A percentile compares a stretch with the other conserved stretches of the same genome.
Conservation (phyloP, 2,888 invertebrate genomes). For the Masnerella sp. region DNA sequence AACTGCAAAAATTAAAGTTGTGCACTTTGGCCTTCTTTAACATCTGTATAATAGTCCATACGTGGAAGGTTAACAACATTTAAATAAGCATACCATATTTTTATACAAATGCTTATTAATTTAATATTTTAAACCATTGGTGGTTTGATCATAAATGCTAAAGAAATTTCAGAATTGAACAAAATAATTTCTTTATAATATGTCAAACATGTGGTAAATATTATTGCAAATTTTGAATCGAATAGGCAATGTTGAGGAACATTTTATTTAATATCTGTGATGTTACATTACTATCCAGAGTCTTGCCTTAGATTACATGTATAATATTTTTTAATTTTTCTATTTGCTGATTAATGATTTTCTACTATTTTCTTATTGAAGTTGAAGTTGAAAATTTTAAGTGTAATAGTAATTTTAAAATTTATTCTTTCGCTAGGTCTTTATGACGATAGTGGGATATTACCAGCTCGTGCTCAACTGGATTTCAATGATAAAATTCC, state of each 20-base stretch:
- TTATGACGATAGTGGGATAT: conserved; percentile 86
- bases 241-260: conserved; percentile 27
- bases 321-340: conserved; percentile 28
- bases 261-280: conserved; percentile 66
- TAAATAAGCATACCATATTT: too few species aligned
- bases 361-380: background rate
- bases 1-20: too few species aligned
- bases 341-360: too few species aligned
- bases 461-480: conserved; percentile 81
- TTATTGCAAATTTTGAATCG: conserved; percentile 61
- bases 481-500: conserved; percentile 77
- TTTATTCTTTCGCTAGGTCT: too few species aligned
- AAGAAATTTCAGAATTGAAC: conserved; percentile 70
- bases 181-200: conserved; percentile 72
- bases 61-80: too few species aligned
- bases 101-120: too few species aligned
- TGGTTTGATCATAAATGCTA: conserved; percentile 64
- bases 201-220: conserved; percentile 69
- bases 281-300: conserved; percentile 72
- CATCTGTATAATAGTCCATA: too few species aligned
- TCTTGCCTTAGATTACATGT: conserved; percentile 71
- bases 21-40: too few species aligned
- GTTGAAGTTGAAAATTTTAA: background rate
- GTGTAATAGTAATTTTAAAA: too few species aligned
- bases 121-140: conserved; percentile 67